Conservation (phyloP, 92 coral and sea anemone species). For the Metridium senile region DNA sequence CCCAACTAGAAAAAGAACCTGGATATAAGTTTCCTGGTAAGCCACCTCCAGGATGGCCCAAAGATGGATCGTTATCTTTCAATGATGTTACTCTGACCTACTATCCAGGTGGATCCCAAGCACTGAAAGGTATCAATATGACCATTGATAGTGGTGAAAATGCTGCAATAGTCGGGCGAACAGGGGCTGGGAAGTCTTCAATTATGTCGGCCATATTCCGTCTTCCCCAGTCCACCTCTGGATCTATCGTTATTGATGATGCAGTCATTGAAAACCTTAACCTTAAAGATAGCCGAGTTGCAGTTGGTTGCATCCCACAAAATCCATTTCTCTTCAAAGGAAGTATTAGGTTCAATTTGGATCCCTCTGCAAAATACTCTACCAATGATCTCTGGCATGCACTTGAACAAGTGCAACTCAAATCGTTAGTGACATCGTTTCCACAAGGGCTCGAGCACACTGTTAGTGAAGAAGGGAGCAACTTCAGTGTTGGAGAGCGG, state of each 20-base stretch:
- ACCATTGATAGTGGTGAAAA: slow-evolving; percentile 34
- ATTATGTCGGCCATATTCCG: slow-evolving; percentile 53
- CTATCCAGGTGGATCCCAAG: slow-evolving; percentile 25
- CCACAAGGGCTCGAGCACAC: slow-evolving; percentile 47
- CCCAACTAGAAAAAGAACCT: slow-evolving; percentile 32
- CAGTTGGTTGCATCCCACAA: slow-evolving; percentile 56
- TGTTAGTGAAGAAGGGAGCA: slow-evolving; percentile 49
- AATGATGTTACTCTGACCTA: slow-evolving; percentile 39
- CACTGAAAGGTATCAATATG: slow-evolving; percentile 28
- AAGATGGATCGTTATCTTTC: slow-evolving; percentile 26
- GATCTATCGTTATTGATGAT: slow-evolving; percentile 44
- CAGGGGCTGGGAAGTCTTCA: slow-evolving; percentile 66
- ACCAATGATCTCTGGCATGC: slow-evolving; percentile 52
- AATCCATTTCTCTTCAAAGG: slow-evolving; percentile 65
- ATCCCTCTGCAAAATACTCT: slow-evolving; percentile 36
- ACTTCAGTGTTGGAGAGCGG: slow-evolving; percentile 68
- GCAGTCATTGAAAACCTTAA: slow-evolving; percentile 36
- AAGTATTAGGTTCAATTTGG: slow-evolving; percentile 49
- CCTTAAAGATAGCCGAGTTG: slow-evolving; percentile 42
- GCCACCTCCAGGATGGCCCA: slow-evolving; percentile 47
- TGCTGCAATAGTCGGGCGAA: slow-evolving; percentile 60
- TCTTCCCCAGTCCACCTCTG: slow-evolving; percentile 41
- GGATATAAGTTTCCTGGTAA: slow-evolving; percentile 27
- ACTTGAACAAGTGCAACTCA: slow-evolving; percentile 57
- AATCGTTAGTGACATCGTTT: slow-evolving; percentile 24